Conservation (phyloP, 2,888 invertebrate species). For the Drosophila putrida region DNA sequence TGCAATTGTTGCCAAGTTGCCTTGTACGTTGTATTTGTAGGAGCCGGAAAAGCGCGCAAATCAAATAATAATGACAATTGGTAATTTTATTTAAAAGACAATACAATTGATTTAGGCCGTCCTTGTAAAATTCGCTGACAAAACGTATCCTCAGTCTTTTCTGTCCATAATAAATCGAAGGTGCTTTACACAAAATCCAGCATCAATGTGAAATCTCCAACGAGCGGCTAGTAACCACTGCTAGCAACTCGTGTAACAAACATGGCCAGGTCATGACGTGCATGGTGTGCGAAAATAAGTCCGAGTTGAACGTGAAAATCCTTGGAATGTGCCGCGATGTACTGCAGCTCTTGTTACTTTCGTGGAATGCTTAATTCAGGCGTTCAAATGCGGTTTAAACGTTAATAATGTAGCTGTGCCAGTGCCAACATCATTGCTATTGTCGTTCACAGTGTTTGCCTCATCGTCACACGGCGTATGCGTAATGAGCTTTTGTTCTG, state of each 20-base stretch:
- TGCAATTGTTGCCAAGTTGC: constrained; percentile 24
- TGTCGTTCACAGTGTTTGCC: constrained; percentile 64
- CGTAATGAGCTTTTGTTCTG: constrained; percentile 68
- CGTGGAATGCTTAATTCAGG: constrained; percentile 77
- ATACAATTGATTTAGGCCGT: constrained; percentile 60
- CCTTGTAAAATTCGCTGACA: constrained; percentile 4
- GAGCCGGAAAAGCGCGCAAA: constrained; percentile 64
- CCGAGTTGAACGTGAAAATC: constrained; percentile 37
- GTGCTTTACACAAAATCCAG: background rate
- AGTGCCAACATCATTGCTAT: constrained; percentile 29
- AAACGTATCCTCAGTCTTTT: constrained; percentile 27
- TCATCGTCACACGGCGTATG: constrained; percentile 66
- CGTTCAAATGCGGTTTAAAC: constrained; percentile 75
- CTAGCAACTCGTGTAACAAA: constrained; percentile 53
- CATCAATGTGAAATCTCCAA: constrained; percentile 37
- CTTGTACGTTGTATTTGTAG: constrained; percentile 56
- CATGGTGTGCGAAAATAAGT: constrained; percentile 36
- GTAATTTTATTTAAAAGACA: constrained; percentile 65
- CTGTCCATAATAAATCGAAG: constrained; percentile 33
- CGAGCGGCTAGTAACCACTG: constrained; percentile 48
- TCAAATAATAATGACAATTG: constrained; percentile 71
- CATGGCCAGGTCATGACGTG: constrained; percentile 62
- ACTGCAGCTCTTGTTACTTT: constrained; percentile 66
- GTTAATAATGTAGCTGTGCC: constrained; percentile 69
- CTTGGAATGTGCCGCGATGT: constrained; percentile 47